phyloP scores from a whole-genome alignment of 2,113 vertebrate genomes.

The Progne subis region DNA sequence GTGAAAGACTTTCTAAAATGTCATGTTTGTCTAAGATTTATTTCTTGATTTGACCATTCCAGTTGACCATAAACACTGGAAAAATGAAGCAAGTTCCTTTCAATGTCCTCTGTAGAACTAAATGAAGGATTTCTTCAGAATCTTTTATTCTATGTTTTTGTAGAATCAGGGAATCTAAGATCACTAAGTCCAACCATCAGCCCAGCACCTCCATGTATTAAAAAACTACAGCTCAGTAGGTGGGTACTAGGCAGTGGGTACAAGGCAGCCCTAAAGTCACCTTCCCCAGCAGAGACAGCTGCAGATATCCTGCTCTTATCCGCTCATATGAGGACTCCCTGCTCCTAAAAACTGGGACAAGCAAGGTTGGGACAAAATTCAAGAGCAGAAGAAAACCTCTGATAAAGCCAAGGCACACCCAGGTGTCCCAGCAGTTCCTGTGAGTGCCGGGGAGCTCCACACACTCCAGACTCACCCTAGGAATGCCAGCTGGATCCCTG shows the following conservation, averaged over 20 bases:
- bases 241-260: background rate
- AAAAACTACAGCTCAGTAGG: background rate
- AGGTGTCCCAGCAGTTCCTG: background rate
- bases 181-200: background rate
- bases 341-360: background rate
- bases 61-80: background rate
- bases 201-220: background rate
- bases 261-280: background rate
- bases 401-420: background rate
- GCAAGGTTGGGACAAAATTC: background rate
- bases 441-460: background rate
- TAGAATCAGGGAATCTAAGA: background rate
- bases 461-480: background rate
- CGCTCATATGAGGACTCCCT: fast-evolving
- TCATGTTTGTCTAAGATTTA: background rate
- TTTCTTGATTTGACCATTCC: background rate
- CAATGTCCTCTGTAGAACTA: background rate
- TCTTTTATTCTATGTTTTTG: background rate
- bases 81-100: background rate
- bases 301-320: background rate
- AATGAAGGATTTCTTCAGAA: background rate
- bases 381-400: background rate
- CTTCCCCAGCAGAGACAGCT: background rate
- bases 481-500: fast-evolving
- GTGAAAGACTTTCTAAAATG: background rate